Evolutionary conservation across 2,113 vertebrate species (phyloP), one percentile per base, ranked within the genome.

Genomic region (Menidia beryllina): DNA sequence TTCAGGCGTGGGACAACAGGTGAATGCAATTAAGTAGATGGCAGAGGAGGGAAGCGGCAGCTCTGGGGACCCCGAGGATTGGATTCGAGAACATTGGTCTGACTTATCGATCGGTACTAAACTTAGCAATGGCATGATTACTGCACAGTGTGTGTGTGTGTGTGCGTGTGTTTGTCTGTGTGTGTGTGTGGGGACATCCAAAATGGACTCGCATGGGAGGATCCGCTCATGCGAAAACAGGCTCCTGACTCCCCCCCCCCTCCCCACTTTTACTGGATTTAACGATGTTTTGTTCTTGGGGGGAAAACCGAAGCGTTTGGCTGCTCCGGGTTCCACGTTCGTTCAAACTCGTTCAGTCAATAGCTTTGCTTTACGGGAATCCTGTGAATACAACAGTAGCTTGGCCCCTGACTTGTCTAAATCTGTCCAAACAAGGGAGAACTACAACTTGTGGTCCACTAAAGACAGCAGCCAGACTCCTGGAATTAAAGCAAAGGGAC

Each of bases 91-190:
- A 81, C 72, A 55, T 34, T 77, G 77, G 68, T 36, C 65, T 39
- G 68, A 82, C 80, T 75, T 82, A 82, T 79, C 78, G 81, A 77
- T 80, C 41, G 58, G 59, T 70, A 52, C 71, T 78, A 79, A 76
- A 68, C 73, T 76, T 69, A 74, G 77, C 63, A 57, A 20, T 67
- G 49, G 36, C 72, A 25, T 74, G 77, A 69, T 76, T 69, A 23
- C 23, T 27, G 26, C 45, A 34, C n/a, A 30, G 41, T 39, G 3
- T 5, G 38, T 39, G 38, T 39, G 38, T 39, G 38, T 14, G 21
- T 57, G 47, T 47, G 61, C 41, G 47, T 23, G 49, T 51, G n/a
- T n/a, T n/a, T n/a, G n/a, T n/a, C n/a, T n/a, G n/a, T n/a, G n/a
- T n/a, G n/a, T n/a, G n/a, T n/a, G n/a, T n/a, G n/a, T n/a, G n/a